Evolutionary conservation across 2,797 vertebrate species (phyloP).

Genomic region (Gadopsis bispinosus): DNA sequence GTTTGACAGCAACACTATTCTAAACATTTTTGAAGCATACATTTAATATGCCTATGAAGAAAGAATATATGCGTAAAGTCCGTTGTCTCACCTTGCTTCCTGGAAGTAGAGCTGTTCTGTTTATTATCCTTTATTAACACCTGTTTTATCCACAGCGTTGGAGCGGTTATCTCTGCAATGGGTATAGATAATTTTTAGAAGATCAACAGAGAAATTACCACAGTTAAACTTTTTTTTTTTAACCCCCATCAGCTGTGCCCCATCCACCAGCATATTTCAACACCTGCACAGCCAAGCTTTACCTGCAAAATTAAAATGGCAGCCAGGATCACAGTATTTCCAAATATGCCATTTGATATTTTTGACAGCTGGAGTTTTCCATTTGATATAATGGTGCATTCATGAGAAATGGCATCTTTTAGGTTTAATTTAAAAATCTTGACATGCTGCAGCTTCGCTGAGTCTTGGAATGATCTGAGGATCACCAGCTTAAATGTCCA

Average conservation of each 20-base stretch:
- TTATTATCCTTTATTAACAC: conserved; percentile 94
- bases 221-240: conserved; percentile 17
- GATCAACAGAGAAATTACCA: background rate
- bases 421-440: conserved; percentile 32
- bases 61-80: background rate
- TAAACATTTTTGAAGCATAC: background rate
- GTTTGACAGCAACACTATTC: background rate
- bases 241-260: background rate
- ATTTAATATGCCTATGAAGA: background rate
- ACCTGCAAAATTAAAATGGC: conserved; percentile 38
- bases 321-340: conserved; percentile 7
- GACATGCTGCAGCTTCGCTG: conserved; percentile 10
- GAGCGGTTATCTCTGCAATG: conserved; percentile 94
- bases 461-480: conserved; percentile 8
- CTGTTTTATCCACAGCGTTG: conserved; percentile 97
- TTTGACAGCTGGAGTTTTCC: conserved; percentile 58
- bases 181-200: conserved; percentile 16
- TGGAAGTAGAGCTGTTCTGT: conserved; percentile 90
- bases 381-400: conserved; percentile 38
- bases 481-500: background rate
- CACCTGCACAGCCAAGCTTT: conserved; percentile 24
- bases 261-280: conserved; percentile 37
- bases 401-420: conserved; percentile 20
- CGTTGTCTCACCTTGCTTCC: conserved; percentile 89
- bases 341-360: conserved; percentile 40